Percentiles rank a stretch among this genome's conserved stretches.
Conservation (phyloP, 2,113 vertebrate genomes). For the Lethenteron camtschaticum region DNA sequence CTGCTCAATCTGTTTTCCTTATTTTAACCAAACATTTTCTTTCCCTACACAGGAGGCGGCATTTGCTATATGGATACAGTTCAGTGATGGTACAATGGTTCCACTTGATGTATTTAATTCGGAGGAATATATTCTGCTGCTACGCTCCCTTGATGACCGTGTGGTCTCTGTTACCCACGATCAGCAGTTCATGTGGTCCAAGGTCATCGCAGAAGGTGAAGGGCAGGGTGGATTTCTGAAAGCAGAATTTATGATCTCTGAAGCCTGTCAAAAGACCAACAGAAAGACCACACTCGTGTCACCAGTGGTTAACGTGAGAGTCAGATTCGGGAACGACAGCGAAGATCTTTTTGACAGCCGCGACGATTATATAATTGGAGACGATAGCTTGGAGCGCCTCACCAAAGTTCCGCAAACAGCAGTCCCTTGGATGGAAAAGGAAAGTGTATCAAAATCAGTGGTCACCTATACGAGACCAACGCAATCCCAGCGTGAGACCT, state of each 20-base stretch:
- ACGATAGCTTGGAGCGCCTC: not conserved
- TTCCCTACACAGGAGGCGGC: not conserved
- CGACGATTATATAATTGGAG: not conserved
- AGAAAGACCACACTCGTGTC: constrained; percentile 5
- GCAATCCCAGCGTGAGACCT: not conserved
- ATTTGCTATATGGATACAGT: constrained; percentile 2
- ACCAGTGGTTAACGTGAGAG: not conserved
- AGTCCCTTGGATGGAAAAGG: no score
- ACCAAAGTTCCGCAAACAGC: not conserved
- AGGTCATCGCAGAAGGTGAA: constrained; percentile 1
- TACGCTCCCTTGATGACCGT: not conserved
- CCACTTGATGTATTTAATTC: not conserved
- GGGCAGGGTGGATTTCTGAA: constrained; percentile 1
- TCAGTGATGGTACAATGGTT: not conserved
- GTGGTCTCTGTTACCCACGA: constrained; percentile 3
- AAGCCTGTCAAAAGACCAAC: constrained; percentile 1
- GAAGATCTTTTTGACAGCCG: no score
- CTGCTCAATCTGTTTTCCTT: no score
- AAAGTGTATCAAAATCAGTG: no score
- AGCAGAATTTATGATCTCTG: not conserved
- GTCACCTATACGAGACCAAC: no score
- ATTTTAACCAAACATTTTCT: no score
- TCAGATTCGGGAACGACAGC: not conserved
- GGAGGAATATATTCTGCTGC: not conserved
- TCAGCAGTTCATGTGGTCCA: not conserved